These are phyloP conservation scores for Eupeodes latifasciatus DNA, from an alignment of 2,888 invertebrate genomes.

Conservation along the genomic window DNA sequence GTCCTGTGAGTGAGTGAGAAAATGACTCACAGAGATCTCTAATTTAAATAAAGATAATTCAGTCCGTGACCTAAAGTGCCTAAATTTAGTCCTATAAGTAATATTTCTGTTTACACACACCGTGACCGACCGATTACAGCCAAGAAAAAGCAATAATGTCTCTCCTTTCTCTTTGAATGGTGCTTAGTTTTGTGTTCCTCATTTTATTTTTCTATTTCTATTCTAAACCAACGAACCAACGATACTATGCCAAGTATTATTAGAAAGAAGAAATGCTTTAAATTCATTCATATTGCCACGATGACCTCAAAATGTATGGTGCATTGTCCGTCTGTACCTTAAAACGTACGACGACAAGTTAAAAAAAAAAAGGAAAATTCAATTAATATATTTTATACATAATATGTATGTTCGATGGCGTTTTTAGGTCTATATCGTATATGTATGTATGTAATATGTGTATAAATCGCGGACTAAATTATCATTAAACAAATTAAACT, in stretches of 20 bases:
- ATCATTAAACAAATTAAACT: constrained; percentile 42
- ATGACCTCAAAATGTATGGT: constrained; percentile 58
- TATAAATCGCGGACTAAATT: constrained; percentile 70
- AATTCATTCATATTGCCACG: constrained; percentile 78
- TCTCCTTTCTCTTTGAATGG: constrained; percentile 30
- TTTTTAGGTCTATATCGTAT: constrained; percentile 60
- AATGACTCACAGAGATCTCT: constrained; percentile 21
- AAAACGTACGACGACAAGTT: constrained; percentile 25
- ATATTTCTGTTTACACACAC: constrained; percentile 56
- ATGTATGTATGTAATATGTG: constrained; percentile 20
- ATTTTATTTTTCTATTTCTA: constrained; percentile 22
- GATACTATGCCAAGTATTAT: constrained; percentile 31
- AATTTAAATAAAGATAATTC: constrained; percentile 56
- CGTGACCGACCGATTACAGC: constrained; percentile 45
- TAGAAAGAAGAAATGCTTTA: constrained; percentile 73
- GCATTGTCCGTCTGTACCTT: constrained; percentile 49
- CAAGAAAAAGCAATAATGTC: constrained; percentile 50
- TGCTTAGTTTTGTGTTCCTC: constrained; percentile 34
- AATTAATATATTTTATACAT: background rate
- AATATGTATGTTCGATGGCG: constrained; percentile 14
- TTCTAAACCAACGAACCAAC: background rate
- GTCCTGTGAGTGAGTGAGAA: constrained; percentile 12
- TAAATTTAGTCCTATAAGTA: constrained; percentile 71
- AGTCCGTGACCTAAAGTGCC: constrained; percentile 72
- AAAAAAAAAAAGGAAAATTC: constrained; percentile 30